phyloP scores from a whole-genome alignment of 2,797 vertebrate genomes.

The Phrynocephalus guinanensis region DNA sequence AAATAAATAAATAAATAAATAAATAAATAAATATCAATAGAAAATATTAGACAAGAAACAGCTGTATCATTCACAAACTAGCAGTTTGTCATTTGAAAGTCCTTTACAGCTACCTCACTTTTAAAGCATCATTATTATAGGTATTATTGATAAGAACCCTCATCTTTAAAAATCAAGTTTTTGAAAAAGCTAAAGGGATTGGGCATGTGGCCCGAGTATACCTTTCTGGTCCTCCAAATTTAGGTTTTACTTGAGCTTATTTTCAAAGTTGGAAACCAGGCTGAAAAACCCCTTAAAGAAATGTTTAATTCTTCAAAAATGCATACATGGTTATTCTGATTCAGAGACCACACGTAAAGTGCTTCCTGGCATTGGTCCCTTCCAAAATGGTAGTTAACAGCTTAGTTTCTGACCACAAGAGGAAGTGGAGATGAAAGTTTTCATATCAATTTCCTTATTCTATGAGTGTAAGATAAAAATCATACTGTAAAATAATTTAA shows the following conservation, averaged over 20 bases:
- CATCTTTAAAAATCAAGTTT: neutral
- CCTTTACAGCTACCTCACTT: neutral
- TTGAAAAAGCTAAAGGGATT: neutral
- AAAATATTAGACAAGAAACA: neutral
- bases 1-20: neutral
- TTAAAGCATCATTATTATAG: neutral
- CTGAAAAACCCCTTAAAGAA: constrained; percentile 19
- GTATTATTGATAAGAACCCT: neutral
- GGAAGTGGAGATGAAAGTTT: constrained; percentile 64
- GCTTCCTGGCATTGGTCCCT: constrained; percentile 61
- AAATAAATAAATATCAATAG: neutral
- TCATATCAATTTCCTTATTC: constrained; percentile 53
- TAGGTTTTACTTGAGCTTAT: constrained; percentile 6
- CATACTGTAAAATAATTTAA: constrained; percentile 66
- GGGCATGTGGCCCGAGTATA: neutral
- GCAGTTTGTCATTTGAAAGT: neutral
- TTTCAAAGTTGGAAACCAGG: constrained; percentile 9
- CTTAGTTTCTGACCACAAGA: constrained; percentile 26
- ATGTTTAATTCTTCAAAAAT: constrained; percentile 3
- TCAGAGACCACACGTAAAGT: constrained; percentile 52
- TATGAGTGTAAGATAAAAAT: constrained; percentile 67
- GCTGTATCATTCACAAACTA: neutral
- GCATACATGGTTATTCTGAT: neutral
- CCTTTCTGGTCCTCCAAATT: neutral
- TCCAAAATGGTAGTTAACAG: constrained; percentile 5